A percentile compares a stretch with the other conserved stretches of the same genome.
These are phyloP conservation scores for Acrobasis suavella DNA, from an alignment of 2,888 invertebrate species.

Conservation along the genomic window DNA sequence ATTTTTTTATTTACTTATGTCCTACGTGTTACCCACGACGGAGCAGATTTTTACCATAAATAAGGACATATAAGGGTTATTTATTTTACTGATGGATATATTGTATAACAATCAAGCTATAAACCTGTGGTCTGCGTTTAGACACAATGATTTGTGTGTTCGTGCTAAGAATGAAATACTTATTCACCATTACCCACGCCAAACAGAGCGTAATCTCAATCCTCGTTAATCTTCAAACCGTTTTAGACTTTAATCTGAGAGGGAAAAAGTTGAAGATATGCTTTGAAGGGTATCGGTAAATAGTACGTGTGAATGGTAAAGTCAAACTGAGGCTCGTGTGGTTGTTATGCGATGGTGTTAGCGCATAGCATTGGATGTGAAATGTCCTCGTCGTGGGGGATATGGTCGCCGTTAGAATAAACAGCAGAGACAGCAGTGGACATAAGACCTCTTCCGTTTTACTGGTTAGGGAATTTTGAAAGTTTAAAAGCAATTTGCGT, in stretches of 20 bases:
- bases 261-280: not conserved
- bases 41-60: not conserved
- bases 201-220: slow-evolving; percentile 19
- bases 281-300: not conserved
- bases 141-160: slow-evolving; percentile 18
- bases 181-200: slow-evolving; percentile 21
- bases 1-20: too few relatives aligned
- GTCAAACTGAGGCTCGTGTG: slow-evolving; percentile 20
- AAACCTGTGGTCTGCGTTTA: slow-evolving; percentile 12
- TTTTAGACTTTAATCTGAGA: not conserved
- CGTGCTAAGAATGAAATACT: slow-evolving; percentile 23
- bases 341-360: slow-evolving; percentile 20
- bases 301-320: slow-evolving; percentile 20
- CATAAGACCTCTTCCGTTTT: not conserved
- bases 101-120: slow-evolving; percentile 2
- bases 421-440: not conserved
- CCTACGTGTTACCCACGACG: not conserved
- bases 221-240: not conserved
- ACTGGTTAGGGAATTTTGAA: too few relatives aligned
- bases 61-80: not conserved
- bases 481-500: too few relatives aligned
- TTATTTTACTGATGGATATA: not conserved
- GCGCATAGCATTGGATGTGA: slow-evolving; percentile 21
- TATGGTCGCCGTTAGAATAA: slow-evolving; percentile 19
- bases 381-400: slow-evolving; percentile 29